Evolutionary conservation across 2,888 invertebrate genomes (phyloP), one percentile per base, ranked within the genome.

Genomic region (Dioctria linearis): DNA sequence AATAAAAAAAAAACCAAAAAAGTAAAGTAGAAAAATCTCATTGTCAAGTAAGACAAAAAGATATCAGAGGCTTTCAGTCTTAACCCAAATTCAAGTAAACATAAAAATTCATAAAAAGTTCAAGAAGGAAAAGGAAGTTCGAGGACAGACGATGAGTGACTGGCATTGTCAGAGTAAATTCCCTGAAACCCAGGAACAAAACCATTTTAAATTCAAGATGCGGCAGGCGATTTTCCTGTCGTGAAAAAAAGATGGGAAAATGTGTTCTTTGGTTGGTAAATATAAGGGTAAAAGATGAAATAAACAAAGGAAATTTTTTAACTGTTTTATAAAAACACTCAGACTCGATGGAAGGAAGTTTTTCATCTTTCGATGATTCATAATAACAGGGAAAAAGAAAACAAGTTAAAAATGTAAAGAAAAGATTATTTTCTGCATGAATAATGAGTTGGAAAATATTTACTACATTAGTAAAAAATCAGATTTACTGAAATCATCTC

Each of bases 21-120:
- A 51, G 51, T 6, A 54, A 51, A 54, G 51, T 43, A 71, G n/a
- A n/a, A n/a, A n/a, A 71, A 9, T 25, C 51, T 71, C 51, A 71
- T 71, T 71, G 71, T 51, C 11, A 51, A 54, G 54, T 3, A 71
- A 51, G 40, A 71, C 39, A 54, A 71, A 71, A 71, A 71, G 54
- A 54, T 40, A 51, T 39, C 71, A 71, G 71, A 39, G 39, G n/a
- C 71, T 51, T 71, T 71, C 54, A 71, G 71, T 51, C 51, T 71
- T 71, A 71, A 71, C 71, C 71, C 49, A 71, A 71, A 71, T 71
- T 71, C 71, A 71, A 71, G 71, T 71, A 71, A 71, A 71, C 71
- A 71, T 71, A 51, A 51, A 71, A 71, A 71, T 71, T 71, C 71
- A 71, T 71, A 71, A 71, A 51, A 71, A 71, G 71, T 71, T 71